phyloP scores from a whole-genome alignment of 2,113 vertebrate genomes.

The Mirounga angustirostris region DNA sequence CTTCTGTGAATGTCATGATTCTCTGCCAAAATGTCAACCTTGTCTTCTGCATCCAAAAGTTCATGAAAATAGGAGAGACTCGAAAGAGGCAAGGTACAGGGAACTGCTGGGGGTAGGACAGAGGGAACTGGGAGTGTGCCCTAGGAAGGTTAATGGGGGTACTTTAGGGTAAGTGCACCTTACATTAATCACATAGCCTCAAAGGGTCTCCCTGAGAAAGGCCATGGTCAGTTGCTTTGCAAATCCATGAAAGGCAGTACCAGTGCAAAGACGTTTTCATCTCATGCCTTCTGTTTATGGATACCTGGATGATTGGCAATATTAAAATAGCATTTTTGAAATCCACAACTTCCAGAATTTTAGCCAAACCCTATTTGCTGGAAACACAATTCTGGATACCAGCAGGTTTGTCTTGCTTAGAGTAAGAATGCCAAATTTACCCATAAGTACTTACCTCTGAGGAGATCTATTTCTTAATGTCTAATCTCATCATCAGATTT shows the following conservation, averaged over 20 bases:
- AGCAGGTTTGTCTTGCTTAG: background rate
- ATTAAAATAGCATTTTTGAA: background rate
- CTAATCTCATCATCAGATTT: background rate
- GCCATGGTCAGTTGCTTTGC: background rate
- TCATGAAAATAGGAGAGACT: background rate
- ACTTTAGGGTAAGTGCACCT: accelerated
- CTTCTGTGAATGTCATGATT: background rate
- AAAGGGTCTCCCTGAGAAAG: background rate
- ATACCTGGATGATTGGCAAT: background rate
- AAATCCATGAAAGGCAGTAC: background rate
- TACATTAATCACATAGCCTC: background rate
- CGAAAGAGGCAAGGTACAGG: background rate
- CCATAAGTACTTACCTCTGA: background rate
- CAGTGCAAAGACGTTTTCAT: background rate
- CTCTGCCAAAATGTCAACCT: constrained; percentile 2
- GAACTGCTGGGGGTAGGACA: background rate
- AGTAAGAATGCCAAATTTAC: background rate
- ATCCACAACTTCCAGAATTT: background rate
- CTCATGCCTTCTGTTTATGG: background rate
- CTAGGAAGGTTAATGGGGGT: accelerated
- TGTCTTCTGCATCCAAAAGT: background rate
- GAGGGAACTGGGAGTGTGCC: accelerated
- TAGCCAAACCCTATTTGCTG: background rate
- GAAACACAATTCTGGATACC: background rate
- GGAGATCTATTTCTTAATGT: background rate